A percentile compares a stretch with the other conserved stretches of the same genome.
Evolutionary conservation across 2,797 vertebrate genomes (phyloP).

Genomic region (Corythornis leucogaster): DNA sequence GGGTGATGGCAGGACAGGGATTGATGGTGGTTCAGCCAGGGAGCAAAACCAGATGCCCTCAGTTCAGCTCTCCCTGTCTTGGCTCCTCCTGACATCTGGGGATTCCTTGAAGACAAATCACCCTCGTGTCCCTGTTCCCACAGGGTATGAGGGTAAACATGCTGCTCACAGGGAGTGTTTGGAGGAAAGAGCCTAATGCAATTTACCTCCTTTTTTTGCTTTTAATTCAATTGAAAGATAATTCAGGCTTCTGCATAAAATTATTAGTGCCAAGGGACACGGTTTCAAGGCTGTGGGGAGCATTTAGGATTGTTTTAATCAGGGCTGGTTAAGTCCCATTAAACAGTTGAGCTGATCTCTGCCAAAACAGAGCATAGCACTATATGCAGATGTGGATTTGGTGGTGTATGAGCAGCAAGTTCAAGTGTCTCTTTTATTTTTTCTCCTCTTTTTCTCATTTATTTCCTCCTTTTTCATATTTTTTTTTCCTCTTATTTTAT

Average conservation of each 20-base stretch:
- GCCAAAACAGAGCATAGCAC: neutral
- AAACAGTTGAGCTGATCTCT: neutral
- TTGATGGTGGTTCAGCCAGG: neutral
- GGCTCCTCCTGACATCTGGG: neutral
- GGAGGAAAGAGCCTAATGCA: conserved; percentile 27
- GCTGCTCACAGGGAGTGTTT: conserved; percentile 14
- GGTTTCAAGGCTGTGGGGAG: neutral
- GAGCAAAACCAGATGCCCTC: neutral
- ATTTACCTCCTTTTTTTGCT: conserved; percentile 11
- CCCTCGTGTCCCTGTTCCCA: neutral
- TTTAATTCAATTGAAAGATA: neutral
- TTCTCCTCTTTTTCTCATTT: neutral
- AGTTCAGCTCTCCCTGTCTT: neutral
- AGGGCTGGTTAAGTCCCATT: neutral
- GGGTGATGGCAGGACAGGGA: neutral
- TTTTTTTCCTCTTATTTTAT: too few species aligned
- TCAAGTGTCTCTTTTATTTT: neutral
- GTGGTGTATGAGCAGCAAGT: neutral
- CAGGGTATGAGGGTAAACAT: neutral
- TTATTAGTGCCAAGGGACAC: conserved; percentile 17
- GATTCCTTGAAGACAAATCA: neutral
- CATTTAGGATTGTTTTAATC: conserved; percentile 40
- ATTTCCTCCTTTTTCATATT: too few species aligned
- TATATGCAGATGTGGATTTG: neutral
- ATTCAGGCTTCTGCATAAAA: conserved; percentile 24